Conservation (phyloP, 2,888 invertebrate species). For the Dolomedes plantarius region DNA sequence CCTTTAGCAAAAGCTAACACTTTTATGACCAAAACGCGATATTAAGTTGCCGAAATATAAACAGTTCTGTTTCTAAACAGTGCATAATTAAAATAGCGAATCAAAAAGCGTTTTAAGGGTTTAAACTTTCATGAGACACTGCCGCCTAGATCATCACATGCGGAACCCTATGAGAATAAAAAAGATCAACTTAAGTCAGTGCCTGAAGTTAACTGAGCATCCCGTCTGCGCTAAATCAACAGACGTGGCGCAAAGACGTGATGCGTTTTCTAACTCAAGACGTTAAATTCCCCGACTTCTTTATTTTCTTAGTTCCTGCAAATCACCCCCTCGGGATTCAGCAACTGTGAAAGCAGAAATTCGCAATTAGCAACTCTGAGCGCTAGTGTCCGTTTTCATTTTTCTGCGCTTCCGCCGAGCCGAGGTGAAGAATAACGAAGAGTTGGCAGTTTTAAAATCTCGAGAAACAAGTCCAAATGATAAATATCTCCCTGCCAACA, state of each 20-base stretch:
- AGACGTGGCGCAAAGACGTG: conserved; percentile 49
- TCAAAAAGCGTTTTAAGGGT: conserved; percentile 60
- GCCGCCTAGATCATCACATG: conserved; percentile 15
- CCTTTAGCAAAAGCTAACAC: conserved; percentile 15
- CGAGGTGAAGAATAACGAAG: conserved; percentile 57
- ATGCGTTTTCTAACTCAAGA: conserved; percentile 47
- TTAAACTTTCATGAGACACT: conserved; percentile 54
- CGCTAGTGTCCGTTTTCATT: conserved; percentile 59
- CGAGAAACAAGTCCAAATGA: conserved; percentile 55
- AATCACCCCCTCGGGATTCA: conserved; percentile 67
- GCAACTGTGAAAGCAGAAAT: conserved; percentile 69
- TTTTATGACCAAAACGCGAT: conserved; percentile 19
- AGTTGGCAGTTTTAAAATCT: conserved; percentile 65
- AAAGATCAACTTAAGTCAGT: conserved; percentile 59
- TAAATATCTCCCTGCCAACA: conserved; percentile 41
- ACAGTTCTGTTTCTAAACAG: conserved; percentile 23
- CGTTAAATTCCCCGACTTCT: conserved; percentile 61
- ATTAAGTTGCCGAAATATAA: conserved; percentile 53
- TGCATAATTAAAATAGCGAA: conserved; percentile 61
- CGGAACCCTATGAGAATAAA: conserved; percentile 47
- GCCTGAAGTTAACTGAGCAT: conserved; percentile 53
- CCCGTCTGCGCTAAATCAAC: conserved; percentile 47
- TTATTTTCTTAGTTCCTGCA: conserved; percentile 60
- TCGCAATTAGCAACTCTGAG: conserved; percentile 70
- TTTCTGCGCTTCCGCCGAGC: conserved; percentile 33